These are phyloP conservation scores for Enteromius treurensis DNA, from an alignment of 2,797 vertebrate species.

Conservation along the genomic window DNA sequence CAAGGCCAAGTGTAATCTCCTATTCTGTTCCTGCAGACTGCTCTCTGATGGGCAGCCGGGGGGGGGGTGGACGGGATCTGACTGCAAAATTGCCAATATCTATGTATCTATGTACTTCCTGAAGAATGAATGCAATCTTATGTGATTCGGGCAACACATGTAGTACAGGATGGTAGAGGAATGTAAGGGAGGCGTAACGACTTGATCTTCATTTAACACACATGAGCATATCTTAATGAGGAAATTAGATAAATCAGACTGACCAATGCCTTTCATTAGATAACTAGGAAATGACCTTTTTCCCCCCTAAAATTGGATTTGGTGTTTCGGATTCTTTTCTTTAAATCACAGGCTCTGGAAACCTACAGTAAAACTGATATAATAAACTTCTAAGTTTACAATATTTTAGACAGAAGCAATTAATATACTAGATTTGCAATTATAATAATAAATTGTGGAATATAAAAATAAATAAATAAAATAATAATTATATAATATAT, in stretches of 20 bases:
- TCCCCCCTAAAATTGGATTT: not conserved
- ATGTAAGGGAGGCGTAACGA: not conserved
- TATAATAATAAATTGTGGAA: not conserved
- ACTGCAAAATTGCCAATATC: slow-evolving; percentile 56
- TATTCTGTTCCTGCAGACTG: slow-evolving; percentile 67
- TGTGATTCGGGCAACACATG: not conserved
- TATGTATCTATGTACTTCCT: not conserved
- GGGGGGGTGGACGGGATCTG: slow-evolving; percentile 45
- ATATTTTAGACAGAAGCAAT: not conserved
- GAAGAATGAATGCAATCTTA: not conserved
- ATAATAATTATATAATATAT: no score
- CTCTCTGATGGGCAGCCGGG: slow-evolving; percentile 44
- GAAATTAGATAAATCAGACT: not conserved
- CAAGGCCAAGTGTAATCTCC: slow-evolving; percentile 66
- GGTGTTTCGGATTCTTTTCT: not conserved
- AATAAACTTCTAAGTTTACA: not conserved
- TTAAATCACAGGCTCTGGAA: not conserved
- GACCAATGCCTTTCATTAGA: not conserved
- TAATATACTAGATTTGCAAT: not conserved
- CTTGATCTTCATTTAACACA: not conserved
- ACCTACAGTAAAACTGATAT: not conserved
- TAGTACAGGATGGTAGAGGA: not conserved
- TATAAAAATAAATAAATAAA: no score
- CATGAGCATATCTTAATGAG: not conserved
- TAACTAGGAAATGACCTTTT: not conserved